Conservation (phyloP, 2,797 vertebrate genomes). For the Cuniculus paca region DNA sequence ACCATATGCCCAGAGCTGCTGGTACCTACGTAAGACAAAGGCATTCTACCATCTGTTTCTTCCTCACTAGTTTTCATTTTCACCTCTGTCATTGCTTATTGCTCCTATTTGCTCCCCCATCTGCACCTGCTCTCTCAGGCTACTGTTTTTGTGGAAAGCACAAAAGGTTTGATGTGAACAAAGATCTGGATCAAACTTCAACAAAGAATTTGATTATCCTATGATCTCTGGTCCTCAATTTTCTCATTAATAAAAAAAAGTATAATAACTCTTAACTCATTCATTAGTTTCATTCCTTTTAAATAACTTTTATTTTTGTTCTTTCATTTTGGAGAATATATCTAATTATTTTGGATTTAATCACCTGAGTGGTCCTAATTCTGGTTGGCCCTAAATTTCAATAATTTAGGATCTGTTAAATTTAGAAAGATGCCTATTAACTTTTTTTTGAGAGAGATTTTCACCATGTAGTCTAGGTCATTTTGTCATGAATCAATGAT, state of each 20-base stretch:
- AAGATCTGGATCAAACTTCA: background rate
- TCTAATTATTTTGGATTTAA: constrained; percentile 45
- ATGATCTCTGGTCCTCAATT: constrained; percentile 16
- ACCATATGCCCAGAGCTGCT: background rate
- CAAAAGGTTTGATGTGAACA: background rate
- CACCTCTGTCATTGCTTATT: background rate
- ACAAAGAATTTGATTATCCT: background rate
- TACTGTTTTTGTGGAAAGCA: background rate
- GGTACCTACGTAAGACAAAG: background rate
- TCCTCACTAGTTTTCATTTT: background rate
- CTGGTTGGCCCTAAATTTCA: constrained; percentile 41
- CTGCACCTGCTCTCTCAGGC: background rate
- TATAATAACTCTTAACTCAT: background rate
- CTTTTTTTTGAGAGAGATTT: background rate
- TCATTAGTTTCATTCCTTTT: background rate
- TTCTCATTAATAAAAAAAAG: constrained; percentile 42
- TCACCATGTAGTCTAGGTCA: background rate
- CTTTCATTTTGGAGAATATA: background rate
- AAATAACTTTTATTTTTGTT: constrained; percentile 14
- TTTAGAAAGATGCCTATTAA: constrained; percentile 5
- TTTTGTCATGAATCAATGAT: background rate
- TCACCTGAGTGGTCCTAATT: background rate
- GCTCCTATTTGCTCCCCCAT: background rate
- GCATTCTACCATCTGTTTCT: constrained; percentile 9
- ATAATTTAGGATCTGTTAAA: constrained; percentile 46